A percentile compares a stretch with the other conserved stretches of the same genome.
Evolutionary conservation across 2,797 vertebrate species (phyloP).

Genomic region (Sarcoramphus papa): DNA sequence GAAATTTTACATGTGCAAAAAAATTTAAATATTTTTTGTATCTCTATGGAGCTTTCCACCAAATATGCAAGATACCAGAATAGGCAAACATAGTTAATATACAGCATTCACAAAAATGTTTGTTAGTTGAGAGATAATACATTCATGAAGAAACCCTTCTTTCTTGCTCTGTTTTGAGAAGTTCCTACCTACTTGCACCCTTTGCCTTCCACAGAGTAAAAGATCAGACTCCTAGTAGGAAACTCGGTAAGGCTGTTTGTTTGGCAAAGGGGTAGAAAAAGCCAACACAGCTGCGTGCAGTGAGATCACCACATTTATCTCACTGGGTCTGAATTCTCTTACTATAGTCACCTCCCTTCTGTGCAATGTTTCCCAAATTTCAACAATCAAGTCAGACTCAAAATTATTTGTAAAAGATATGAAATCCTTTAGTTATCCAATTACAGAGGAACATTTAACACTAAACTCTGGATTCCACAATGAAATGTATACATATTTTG

Average conservation of each 20-base stretch:
- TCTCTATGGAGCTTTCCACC: background rate
- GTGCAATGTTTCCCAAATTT: background rate
- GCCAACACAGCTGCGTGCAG: constrained; percentile 40
- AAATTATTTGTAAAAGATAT: background rate
- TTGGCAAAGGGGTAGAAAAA: constrained; percentile 26
- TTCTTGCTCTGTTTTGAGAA: background rate
- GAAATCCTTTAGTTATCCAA: background rate
- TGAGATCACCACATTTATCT: constrained; percentile 63
- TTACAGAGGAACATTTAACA: background rate
- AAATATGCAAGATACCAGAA: background rate
- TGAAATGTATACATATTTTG: background rate
- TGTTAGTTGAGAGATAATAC: background rate
- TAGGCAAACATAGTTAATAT: background rate
- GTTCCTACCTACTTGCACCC: background rate
- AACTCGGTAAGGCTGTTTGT: background rate
- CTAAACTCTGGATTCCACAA: background rate
- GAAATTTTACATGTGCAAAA: background rate
- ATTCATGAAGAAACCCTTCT: background rate
- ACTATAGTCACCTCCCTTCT: constrained; percentile 40
- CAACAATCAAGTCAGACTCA: background rate
- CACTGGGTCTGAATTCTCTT: constrained; percentile 32
- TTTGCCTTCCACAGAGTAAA: background rate
- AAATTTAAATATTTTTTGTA: background rate
- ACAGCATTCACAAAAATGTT: background rate
- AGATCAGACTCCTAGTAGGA: background rate